Percentiles rank a stretch among this genome's conserved stretches.
Evolutionary conservation across 1,140 invertebrate genomes (phyloP).

Genomic region (Antheraea pernyi): DNA sequence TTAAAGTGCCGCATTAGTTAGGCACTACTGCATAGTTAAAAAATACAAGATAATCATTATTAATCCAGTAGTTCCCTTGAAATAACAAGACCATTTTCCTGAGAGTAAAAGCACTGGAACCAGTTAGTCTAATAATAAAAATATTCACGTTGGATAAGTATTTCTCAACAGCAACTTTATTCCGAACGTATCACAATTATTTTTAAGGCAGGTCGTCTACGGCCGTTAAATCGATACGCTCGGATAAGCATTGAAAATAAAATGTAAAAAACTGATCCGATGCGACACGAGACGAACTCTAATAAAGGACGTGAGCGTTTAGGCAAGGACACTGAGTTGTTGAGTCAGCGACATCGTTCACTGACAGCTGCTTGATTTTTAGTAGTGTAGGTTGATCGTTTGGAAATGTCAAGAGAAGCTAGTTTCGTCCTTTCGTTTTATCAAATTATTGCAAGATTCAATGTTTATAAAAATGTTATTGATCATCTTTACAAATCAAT

Average conservation of each 20-base stretch:
- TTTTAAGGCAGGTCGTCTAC: slow-evolving; percentile 39
- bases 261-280: slow-evolving; percentile 19
- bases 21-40: too few species aligned
- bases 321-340: slow-evolving; percentile 27
- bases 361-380: too few species aligned
- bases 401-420: slow-evolving; percentile 4
- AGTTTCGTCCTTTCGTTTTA: neutral
- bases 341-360: slow-evolving; percentile 18
- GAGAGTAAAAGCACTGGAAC: too few species aligned
- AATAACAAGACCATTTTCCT: too few species aligned
- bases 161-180: too few species aligned
- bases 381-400: neutral
- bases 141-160: too few species aligned
- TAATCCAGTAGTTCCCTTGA: too few species aligned
- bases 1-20: too few species aligned
- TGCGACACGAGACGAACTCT: neutral
- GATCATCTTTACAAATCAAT: neutral
- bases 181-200: slow-evolving; percentile 19
- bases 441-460: neutral
- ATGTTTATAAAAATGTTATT: too few species aligned
- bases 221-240: slow-evolving; percentile 41
- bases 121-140: too few species aligned
- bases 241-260: slow-evolving; percentile 26
- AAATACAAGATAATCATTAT: too few species aligned
- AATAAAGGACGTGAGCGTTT: slow-evolving; percentile 20